These are phyloP conservation scores for Eupelmus urozonus DNA, from an alignment of 2,888 invertebrate species.

Conservation along the genomic window DNA sequence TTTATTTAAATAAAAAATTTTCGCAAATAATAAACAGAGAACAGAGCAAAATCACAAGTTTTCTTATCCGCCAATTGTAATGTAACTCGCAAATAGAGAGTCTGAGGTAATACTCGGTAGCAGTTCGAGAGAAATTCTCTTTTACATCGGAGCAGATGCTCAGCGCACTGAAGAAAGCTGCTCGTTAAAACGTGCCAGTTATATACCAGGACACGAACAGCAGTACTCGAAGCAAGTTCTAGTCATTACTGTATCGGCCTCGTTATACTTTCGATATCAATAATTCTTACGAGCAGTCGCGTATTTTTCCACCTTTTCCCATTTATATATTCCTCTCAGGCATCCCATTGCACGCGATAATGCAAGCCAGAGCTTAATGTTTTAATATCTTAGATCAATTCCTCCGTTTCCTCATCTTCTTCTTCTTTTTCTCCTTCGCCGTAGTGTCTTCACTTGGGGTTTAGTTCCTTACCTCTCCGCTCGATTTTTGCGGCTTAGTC, in stretches of 20 bases:
- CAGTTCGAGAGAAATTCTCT: background rate
- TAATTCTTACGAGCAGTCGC: slow-evolving; percentile 1
- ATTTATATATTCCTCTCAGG: background rate
- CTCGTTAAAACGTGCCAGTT: slow-evolving; percentile 22
- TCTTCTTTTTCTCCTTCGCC: slow-evolving; percentile 6
- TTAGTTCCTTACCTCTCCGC: slow-evolving; percentile 40
- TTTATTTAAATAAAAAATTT: too few species aligned
- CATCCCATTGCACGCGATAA: background rate
- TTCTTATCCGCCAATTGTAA: too few species aligned
- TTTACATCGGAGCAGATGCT: background rate
- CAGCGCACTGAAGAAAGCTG: background rate
- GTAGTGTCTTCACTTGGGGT: slow-evolving; percentile 24
- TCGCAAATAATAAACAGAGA: too few species aligned
- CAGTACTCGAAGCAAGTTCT: background rate
- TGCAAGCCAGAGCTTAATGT: slow-evolving; percentile 41
- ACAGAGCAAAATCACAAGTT: too few species aligned
- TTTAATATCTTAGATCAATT: slow-evolving; percentile 43
- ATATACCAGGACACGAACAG: background rate
- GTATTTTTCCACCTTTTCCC: background rate
- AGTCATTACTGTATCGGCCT: slow-evolving; percentile 37
- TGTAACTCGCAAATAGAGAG: too few species aligned
- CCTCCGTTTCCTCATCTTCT: slow-evolving; percentile 12
- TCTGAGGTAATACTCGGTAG: background rate
- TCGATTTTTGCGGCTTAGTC: slow-evolving; percentile 53
- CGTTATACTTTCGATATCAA: slow-evolving; percentile 44